Conservation (phyloP, 1,140 invertebrate genomes). For the Heliothis virescens region DNA sequence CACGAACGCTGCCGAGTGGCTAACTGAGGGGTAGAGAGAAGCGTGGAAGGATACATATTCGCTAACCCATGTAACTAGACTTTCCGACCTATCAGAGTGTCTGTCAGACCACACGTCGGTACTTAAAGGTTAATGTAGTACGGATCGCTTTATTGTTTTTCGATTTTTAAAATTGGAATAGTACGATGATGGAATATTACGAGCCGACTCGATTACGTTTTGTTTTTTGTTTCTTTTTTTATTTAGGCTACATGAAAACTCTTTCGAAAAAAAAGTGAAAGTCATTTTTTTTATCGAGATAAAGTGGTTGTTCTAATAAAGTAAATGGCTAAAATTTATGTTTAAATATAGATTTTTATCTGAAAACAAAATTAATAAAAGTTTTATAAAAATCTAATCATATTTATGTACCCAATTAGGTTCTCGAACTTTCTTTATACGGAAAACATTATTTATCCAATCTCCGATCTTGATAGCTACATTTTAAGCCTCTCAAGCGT, state of each 20-base stretch:
- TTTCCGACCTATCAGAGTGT: too few relatives aligned
- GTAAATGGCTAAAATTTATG: too few relatives aligned
- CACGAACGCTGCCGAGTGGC: too few relatives aligned
- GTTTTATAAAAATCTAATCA: conserved; percentile 7
- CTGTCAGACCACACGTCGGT: too few relatives aligned
- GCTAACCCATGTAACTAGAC: too few relatives aligned
- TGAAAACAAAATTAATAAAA: not conserved
- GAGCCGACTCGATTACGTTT: conserved; percentile 23
- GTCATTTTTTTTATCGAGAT: too few relatives aligned
- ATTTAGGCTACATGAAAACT: not conserved
- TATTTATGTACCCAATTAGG: conserved; percentile 23
- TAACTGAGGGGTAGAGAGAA: too few relatives aligned
- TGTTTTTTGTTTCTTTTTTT: conserved; percentile 6
- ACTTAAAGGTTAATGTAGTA: too few relatives aligned
- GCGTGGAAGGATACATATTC: too few relatives aligned
- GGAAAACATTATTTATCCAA: conserved; percentile 3
- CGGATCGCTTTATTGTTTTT: conserved; percentile 51
- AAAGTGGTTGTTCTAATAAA: too few relatives aligned
- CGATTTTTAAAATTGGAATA: conserved; percentile 47
- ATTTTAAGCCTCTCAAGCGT: conserved; percentile 27
- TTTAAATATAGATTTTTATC: not conserved
- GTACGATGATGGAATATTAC: conserved; percentile 4
- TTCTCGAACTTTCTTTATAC: not conserved
- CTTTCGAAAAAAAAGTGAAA: not conserved
- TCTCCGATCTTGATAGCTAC: conserved; percentile 37